These are phyloP conservation scores for Corythornis cristatus DNA, from an alignment of 2,113 vertebrate species.

Conservation along the genomic window DNA sequence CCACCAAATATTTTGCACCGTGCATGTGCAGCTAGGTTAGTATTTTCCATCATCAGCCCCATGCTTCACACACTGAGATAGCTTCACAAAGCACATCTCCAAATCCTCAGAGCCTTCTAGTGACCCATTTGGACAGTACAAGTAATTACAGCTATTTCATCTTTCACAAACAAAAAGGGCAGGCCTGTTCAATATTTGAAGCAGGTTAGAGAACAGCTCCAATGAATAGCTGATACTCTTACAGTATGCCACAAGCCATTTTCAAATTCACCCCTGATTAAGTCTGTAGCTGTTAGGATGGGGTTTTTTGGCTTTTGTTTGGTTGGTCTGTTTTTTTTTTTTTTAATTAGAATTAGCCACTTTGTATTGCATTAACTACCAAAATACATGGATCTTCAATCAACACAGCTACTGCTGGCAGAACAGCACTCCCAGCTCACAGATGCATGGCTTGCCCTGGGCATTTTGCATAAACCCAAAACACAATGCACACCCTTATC, in stretches of 20 bases:
- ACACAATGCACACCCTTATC: not conserved
- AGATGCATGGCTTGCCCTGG: not conserved
- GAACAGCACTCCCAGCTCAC: not conserved
- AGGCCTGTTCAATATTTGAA: not conserved
- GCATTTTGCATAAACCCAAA: not conserved
- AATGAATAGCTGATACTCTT: not conserved
- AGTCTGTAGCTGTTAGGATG: not conserved
- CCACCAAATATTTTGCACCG: not conserved
- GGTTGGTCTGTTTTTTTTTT: not conserved
- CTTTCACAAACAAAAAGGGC: not conserved
- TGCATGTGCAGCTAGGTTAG: not conserved
- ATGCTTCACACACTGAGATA: not conserved
- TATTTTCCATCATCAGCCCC: not conserved
- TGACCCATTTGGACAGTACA: not conserved
- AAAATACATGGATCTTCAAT: not conserved
- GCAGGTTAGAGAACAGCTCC: not conserved
- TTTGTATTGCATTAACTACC: not conserved
- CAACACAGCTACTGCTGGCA: not conserved
- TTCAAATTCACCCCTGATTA: not conserved
- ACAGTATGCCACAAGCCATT: not conserved
- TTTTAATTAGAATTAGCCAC: not conserved
- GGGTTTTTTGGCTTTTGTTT: no score
- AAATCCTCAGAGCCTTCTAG: not conserved
- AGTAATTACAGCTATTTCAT: not conserved
- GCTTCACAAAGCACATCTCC: not conserved